Evolutionary conservation across 2,888 invertebrate genomes (phyloP), one percentile per base, ranked within the genome.

Genomic region (Conistra vaccinii): DNA sequence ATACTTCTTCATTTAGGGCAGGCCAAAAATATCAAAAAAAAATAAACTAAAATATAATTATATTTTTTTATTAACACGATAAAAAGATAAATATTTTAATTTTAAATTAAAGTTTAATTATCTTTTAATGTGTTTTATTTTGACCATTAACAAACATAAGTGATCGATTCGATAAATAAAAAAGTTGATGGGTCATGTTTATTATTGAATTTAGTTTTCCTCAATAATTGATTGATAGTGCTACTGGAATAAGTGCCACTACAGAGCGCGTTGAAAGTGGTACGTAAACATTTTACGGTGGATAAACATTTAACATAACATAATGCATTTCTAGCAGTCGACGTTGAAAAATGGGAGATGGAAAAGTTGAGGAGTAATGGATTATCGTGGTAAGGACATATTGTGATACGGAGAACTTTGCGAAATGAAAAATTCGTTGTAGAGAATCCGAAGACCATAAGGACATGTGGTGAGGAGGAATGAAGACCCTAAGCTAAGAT

Each of bases 261-360:
- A 79, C 7, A 62, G 20, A 26, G 23, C 17, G 26, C 23, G 45
- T 17, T 71, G 26, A 72, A 77, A 79, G 48, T 55, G 39, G 17
- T 51, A 3, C 20, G 62, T 58, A 80, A 77, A 80, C 62, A 76
- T 78, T 69, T 68, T 48, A 32, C 48, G 45, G 14, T 12, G 45
- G 29, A n/a, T 39, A 76, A 78, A 78, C 53, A 75, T 68, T 58
- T 51, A 17, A 39, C 14, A 29, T 20, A 35, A 45, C 51, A 14
- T 78, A 39, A 45, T 53, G 42, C 32, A 74, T 32, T n/a, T n/a
- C 3, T 32, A 32, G 42, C 39, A 67, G 26, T 23, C 23, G 48
- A 58, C 32, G 32, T n/a, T 53, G 35, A 71, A 61, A 53, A 53
- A 55, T 71, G 45, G 7, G 42, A 29, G 2, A 29, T 26, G 53